Conservation (phyloP, 2,888 invertebrate species). For the Lasioglossum lativentre region DNA sequence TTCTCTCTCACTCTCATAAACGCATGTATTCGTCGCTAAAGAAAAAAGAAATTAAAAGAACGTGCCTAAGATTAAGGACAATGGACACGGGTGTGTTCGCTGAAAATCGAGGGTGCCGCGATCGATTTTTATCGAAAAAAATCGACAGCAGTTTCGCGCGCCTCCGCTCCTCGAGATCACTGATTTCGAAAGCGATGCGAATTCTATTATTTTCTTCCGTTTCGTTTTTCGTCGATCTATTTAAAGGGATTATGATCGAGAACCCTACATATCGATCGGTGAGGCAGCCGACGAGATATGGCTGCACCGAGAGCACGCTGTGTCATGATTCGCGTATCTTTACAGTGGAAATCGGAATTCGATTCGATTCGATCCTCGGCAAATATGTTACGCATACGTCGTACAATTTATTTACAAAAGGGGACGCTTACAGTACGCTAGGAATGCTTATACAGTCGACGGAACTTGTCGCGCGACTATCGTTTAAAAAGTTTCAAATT, state of each 20-base stretch:
- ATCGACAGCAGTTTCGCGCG: constrained; percentile 10
- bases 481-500: constrained; percentile 58
- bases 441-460: constrained; percentile 59
- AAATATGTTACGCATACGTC: constrained; percentile 51
- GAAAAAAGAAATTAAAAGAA: constrained; percentile 46
- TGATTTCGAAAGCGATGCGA: neutral
- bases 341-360: neutral
- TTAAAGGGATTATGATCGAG: neutral
- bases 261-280: constrained; percentile 3
- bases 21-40: constrained; percentile 64
- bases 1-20: neutral
- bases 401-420: constrained; percentile 68
- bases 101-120: constrained; percentile 46
- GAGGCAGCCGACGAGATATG: constrained; percentile 15
- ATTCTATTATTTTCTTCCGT: neutral
- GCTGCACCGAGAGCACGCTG: constrained; percentile 25
- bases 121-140: constrained; percentile 10
- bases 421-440: constrained; percentile 60
- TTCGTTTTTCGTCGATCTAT: neutral
- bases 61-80: constrained; percentile 66
- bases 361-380: constrained; percentile 34
- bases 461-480: constrained; percentile 56
- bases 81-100: constrained; percentile 61
- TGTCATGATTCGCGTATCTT: constrained; percentile 32
- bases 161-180: constrained; percentile 28